A percentile compares a stretch with the other conserved stretches of the same genome.
These are phyloP conservation scores for Agrochola macilenta DNA, from an alignment of 2,888 invertebrate species.

Conservation along the genomic window DNA sequence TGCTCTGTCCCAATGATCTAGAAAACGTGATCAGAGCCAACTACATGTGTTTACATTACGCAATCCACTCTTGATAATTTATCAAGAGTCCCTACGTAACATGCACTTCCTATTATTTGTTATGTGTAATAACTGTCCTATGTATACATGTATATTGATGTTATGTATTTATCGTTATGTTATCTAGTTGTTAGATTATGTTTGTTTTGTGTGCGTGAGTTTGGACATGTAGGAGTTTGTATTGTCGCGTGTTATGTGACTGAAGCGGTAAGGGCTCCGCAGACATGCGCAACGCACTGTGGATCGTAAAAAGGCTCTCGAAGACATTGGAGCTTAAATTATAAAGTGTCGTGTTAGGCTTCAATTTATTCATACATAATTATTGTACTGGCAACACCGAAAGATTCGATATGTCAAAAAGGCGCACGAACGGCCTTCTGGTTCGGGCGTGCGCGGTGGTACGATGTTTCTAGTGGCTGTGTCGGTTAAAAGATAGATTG, in stretches of 20 bases:
- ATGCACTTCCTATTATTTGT: constrained; percentile 52
- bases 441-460: too few relatives aligned
- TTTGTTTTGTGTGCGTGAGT: constrained; percentile 31
- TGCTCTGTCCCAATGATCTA: constrained; percentile 18
- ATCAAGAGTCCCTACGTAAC: constrained; percentile 33
- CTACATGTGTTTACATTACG: constrained; percentile 42
- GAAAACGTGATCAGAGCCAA: constrained; percentile 41
- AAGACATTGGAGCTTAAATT: too few relatives aligned
- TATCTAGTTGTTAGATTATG: constrained; percentile 32
- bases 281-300: too few relatives aligned
- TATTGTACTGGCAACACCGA: too few relatives aligned
- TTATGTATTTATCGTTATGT: constrained; percentile 15
- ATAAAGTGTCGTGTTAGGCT: too few relatives aligned
- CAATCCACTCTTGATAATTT: constrained; percentile 19
- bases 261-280: too few relatives aligned
- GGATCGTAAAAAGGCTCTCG: too few relatives aligned
- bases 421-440: too few relatives aligned
- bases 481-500: too few relatives aligned
- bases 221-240: constrained; percentile 14
- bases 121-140: constrained; percentile 28
- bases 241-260: not conserved
- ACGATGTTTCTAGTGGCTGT: too few relatives aligned
- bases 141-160: not conserved
- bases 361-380: too few relatives aligned
- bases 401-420: too few relatives aligned